Conservation (phyloP, 2,113 vertebrate species). For the Tetrax tetrax region DNA sequence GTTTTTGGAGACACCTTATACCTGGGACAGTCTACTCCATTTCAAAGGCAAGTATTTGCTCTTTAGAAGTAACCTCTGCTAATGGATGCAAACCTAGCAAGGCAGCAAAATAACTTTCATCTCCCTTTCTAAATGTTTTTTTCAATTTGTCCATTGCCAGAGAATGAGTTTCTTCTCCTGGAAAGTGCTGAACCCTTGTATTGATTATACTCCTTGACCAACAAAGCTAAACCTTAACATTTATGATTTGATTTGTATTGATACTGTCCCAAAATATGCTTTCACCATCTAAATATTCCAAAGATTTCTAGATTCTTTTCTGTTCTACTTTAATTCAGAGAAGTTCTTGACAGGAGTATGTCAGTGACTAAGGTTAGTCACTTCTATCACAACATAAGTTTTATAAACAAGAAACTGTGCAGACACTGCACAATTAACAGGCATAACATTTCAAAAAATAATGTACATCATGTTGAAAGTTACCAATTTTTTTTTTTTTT, state of each 20-base stretch:
- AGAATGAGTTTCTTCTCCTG: not conserved
- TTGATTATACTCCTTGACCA: not conserved
- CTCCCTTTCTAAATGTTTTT: not conserved
- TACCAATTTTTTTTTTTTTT: not conserved
- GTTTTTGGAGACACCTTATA: not conserved
- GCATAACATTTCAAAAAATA: not conserved
- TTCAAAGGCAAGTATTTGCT: constrained; percentile 32
- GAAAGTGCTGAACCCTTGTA: not conserved
- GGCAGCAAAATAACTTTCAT: constrained; percentile 22
- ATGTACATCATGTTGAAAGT: not conserved
- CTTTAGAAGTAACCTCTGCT: not conserved
- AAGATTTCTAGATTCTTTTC: not conserved
- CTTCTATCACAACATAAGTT: not conserved
- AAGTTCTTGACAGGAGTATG: not conserved
- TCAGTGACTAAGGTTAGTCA: not conserved
- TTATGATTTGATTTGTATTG: not conserved
- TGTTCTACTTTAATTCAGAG: not conserved
- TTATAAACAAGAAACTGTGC: not conserved
- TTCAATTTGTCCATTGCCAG: not conserved
- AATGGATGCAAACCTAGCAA: constrained; percentile 3
- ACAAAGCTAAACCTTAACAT: not conserved
- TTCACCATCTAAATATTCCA: not conserved
- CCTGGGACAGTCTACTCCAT: not conserved
- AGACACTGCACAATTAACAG: not conserved
- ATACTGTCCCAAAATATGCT: not conserved